Evolutionary conservation across 2,113 vertebrate genomes (phyloP).

Genomic region (Thamnophis sirtalis): DNA sequence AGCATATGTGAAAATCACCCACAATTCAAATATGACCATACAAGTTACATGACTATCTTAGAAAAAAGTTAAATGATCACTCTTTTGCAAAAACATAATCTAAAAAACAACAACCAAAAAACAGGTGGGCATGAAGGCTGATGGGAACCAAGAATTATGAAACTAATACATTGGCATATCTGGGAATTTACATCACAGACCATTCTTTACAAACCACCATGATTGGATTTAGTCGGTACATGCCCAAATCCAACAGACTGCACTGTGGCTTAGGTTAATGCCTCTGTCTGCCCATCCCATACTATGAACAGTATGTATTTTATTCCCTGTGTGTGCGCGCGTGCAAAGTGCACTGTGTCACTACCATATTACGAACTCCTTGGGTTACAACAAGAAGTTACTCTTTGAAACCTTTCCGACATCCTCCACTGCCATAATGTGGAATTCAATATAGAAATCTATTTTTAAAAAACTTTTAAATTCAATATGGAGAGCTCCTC

Average conservation of each 20-base stretch:
- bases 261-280: not conserved
- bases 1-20: not conserved
- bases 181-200: not conserved
- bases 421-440: not conserved
- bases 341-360: not conserved
- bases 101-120: not conserved
- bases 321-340: not conserved
- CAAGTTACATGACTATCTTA: not conserved
- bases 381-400: not conserved
- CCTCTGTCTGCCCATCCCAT: not conserved
- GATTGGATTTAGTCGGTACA: not conserved
- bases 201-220: not conserved
- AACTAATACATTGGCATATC: not conserved
- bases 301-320: not conserved
- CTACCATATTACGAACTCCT: not conserved
- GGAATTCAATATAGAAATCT: not conserved
- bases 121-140: not conserved
- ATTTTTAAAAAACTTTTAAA: not conserved
- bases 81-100: not conserved
- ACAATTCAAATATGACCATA: not conserved
- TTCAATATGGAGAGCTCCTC: not conserved
- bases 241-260: not conserved
- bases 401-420: not conserved
- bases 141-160: not conserved
- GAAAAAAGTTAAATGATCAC: not conserved